These are phyloP conservation scores for Varecia variegata DNA, from an alignment of 2,797 vertebrate species.

Conservation along the genomic window DNA sequence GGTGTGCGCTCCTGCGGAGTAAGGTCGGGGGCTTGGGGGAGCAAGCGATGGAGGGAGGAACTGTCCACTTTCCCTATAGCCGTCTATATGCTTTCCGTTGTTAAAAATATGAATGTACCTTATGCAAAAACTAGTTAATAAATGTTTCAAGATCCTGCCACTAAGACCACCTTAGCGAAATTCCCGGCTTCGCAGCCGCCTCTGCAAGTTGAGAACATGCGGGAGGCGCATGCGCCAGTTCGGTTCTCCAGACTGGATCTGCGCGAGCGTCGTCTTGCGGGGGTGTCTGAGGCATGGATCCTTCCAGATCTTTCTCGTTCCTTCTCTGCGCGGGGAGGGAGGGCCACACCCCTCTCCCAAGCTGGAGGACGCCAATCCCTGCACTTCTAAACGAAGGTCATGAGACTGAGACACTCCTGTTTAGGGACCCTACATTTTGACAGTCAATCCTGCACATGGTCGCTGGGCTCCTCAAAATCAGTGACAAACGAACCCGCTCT, in stretches of 20 bases:
- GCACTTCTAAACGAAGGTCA: not conserved
- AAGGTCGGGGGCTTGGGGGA: not conserved
- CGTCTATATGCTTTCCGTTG: not conserved
- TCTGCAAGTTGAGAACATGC: not conserved
- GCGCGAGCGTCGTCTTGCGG: rapidly evolving
- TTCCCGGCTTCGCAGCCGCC: too few relatives aligned
- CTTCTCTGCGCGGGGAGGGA: not conserved
- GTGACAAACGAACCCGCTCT: too few relatives aligned
- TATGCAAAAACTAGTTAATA: not conserved
- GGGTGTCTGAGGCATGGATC: not conserved
- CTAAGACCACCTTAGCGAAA: not conserved
- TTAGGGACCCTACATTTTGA: too few relatives aligned
- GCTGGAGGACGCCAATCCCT: not conserved
- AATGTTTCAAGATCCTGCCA: not conserved
- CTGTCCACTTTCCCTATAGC: not conserved
- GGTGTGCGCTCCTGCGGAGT: not conserved
- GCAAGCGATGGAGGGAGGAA: too few relatives aligned
- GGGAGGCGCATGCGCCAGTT: too few relatives aligned
- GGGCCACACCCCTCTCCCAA: too few relatives aligned
- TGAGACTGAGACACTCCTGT: too few relatives aligned
- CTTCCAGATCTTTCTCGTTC: not conserved
- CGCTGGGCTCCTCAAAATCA: too few relatives aligned
- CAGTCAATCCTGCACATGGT: too few relatives aligned
- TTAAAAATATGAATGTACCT: not conserved
- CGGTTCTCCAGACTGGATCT: not conserved